These are phyloP conservation scores for Macropis europaea DNA, from an alignment of 2,888 invertebrate genomes.

Conservation along the genomic window DNA sequence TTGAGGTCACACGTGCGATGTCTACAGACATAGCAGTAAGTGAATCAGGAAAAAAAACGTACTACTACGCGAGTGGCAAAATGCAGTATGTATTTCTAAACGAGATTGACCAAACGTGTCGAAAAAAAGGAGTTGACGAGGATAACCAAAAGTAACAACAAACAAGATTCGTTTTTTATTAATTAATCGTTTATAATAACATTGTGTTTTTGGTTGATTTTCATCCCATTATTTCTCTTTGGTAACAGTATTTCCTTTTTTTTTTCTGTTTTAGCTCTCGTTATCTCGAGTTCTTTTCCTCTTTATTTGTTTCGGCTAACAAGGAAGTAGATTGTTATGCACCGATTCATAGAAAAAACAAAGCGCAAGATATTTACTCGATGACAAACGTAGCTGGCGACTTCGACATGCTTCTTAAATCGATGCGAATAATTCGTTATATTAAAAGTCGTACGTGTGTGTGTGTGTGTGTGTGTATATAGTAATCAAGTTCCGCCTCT, in stretches of 20 bases:
- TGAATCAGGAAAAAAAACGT: too few species aligned
- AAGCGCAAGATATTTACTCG: conserved; percentile 69
- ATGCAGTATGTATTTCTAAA: too few species aligned
- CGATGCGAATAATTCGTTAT: conserved; percentile 59
- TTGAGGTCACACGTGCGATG: too few species aligned
- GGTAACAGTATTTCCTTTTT: too few species aligned
- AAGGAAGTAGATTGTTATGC: conserved; percentile 63
- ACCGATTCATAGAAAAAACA: conserved; percentile 72
- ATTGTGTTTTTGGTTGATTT: conserved; percentile 68
- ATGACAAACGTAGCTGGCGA: conserved; percentile 68
- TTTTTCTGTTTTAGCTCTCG: conserved; percentile 45
- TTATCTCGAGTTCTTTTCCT: too few species aligned
- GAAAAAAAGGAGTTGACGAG: conserved; percentile 47
- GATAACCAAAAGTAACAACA: conserved; percentile 74
- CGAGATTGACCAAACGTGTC: too few species aligned
- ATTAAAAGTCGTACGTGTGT: conserved; percentile 58
- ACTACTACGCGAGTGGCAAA: too few species aligned
- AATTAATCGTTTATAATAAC: conserved; percentile 77
- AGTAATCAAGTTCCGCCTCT: conserved; percentile 53
- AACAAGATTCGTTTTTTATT: conserved; percentile 76
- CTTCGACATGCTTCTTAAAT: conserved; percentile 68
- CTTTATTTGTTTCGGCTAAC: conserved; percentile 69
- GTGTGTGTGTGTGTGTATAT: conserved; percentile 39
- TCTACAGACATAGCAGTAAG: too few species aligned
- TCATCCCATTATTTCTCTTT: conserved; percentile 47